Base-by-base conservation (phyloP, 1,140 invertebrate species). In the Myzus persicae region DNA sequence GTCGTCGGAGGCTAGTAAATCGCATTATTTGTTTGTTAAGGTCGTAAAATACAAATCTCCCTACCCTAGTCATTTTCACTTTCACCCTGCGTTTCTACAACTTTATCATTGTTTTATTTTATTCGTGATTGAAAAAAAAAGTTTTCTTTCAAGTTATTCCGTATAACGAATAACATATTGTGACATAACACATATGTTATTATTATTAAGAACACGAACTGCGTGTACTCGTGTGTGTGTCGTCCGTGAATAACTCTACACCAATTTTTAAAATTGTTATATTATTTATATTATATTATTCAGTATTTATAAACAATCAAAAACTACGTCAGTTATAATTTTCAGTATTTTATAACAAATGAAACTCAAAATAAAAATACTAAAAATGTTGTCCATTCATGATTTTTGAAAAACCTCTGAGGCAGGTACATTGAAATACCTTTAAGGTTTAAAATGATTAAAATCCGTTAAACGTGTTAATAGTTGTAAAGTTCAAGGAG, bases 11-110 rank as follows among this genome's bases (percentile, higher is more conserved):
- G 38, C 81, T 82, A 82, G 81, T 82, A 38, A 82, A 82, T 82
- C n/a, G 36, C 8, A 40, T 82, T 82, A 82, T 82, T 82, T 36
- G n/a, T 82, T 40, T 82, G 36, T 36, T 40, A 36, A 38, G 38
- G 81, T 82, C 38, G 36, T 82, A 82, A 82, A 82, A 82, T 82
- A 82, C n/a, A 82, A 82, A 38, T 82, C 18, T 76, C n/a, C n/a
- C 2, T 82, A 1, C 81, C 6, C 2, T 82, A 22, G 18, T 82
- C 7, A 24, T 38, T 82, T 82, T 40, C 2, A 82, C 36, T 82
- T 82, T 82, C 81, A 40, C 36, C 6, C 81, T 82, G 22, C 48
- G 22, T 40, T 40, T 40, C 36, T 40, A 38, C 18, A 82, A 82
- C 38, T 38, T 76, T 76, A n/a, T 82, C 24, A 38, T 82, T 82